A percentile compares a stretch with the other conserved stretches of the same genome.
Conservation (phyloP, 2,113 vertebrate genomes). For the Origma solitaria region DNA sequence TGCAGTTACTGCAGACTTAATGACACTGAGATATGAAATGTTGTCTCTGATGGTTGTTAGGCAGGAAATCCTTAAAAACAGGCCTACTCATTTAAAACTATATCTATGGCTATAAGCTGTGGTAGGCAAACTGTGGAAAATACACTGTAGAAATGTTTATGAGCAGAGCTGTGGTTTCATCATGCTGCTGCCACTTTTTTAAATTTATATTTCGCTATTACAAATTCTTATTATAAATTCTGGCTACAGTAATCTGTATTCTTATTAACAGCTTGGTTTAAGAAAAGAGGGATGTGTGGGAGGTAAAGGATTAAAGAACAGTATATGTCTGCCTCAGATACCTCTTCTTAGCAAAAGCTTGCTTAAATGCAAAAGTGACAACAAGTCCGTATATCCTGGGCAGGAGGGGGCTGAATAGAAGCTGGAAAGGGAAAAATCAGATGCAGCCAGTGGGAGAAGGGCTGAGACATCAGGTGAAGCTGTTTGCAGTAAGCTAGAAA, state of each 20-base stretch:
- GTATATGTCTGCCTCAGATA: conserved; percentile 30
- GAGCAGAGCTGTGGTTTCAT: background rate
- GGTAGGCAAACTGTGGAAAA: conserved; percentile 11
- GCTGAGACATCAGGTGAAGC: background rate
- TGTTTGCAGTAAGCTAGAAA: background rate
- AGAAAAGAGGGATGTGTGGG: conserved; percentile 29
- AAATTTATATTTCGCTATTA: conserved; percentile 8
- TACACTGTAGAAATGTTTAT: background rate
- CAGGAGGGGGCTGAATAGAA: background rate
- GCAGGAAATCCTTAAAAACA: background rate
- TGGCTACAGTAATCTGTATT: conserved; percentile 40
- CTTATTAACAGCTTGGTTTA: conserved; percentile 54
- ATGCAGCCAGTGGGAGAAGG: background rate
- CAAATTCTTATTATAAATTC: conserved; percentile 24
- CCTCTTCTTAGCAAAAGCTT: conserved; percentile 44
- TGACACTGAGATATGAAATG: background rate
- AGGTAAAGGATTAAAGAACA: conserved; percentile 45
- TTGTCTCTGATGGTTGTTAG: background rate
- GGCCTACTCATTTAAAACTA: background rate
- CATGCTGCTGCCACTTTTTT: background rate
- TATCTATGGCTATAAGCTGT: background rate
- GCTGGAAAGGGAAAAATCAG: background rate
- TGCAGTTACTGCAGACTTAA: background rate
- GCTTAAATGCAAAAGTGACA: background rate
- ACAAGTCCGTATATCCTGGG: background rate